phyloP scores from a whole-genome alignment of 1,140 invertebrate species.

The Riptortus pedestris region DNA sequence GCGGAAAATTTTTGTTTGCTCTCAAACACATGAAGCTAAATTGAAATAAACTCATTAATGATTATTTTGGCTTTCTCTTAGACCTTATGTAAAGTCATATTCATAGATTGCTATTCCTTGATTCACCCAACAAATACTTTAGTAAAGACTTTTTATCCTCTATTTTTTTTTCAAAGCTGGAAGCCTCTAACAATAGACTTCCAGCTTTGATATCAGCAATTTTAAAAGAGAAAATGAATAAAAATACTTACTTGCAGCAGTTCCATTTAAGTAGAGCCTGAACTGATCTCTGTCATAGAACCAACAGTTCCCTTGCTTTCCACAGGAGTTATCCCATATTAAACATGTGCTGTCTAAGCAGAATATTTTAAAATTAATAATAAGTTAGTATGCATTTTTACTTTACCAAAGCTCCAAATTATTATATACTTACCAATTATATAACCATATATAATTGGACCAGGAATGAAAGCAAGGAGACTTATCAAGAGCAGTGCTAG shows the following conservation, averaged over 20 bases:
- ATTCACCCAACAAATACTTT: no score
- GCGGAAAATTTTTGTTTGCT: no score
- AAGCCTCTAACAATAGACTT: no score
- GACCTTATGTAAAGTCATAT: no score
- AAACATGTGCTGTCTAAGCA: constrained; percentile 46
- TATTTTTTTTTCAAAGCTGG: no score
- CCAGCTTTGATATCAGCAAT: no score
- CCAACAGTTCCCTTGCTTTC: constrained; percentile 61
- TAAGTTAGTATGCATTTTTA: not conserved
- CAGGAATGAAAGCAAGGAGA: constrained; percentile 57
- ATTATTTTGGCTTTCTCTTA: no score
- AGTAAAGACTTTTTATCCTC: no score
- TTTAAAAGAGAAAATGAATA: no score
- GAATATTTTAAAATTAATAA: constrained; percentile 1
- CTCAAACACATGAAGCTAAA: no score
- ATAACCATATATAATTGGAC: constrained; percentile 59
- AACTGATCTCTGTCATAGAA: constrained; percentile 53
- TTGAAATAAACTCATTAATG: no score
- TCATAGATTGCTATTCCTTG: no score
- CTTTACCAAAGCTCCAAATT: not conserved
- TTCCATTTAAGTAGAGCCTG: constrained; percentile 53
- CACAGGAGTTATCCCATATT: constrained; percentile 63
- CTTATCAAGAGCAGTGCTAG: constrained; percentile 54
- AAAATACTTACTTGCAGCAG: constrained; percentile 45
- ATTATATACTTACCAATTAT: constrained; percentile 46